Percentiles rank a stretch among this genome's conserved stretches.
phyloP scores from a whole-genome alignment of 1,140 invertebrate genomes.

The Triops longicaudatus region DNA sequence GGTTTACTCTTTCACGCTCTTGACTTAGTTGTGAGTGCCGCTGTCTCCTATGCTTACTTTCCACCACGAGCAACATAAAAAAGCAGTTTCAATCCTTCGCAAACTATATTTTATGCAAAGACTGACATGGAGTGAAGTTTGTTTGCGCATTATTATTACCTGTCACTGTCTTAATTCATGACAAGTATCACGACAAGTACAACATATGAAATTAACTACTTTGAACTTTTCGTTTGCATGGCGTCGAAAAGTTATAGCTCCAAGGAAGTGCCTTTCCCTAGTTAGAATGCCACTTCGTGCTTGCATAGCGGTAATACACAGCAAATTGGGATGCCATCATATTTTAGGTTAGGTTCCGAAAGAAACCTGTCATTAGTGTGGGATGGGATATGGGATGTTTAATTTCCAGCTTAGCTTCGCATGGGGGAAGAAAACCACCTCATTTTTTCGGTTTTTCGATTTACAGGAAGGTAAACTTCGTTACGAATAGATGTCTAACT shows the following conservation, averaged over 20 bases:
- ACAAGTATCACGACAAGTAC: background rate
- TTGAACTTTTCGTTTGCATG: background rate
- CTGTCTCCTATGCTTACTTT: background rate
- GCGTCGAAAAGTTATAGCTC: background rate
- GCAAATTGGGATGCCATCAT: background rate
- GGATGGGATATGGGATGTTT: background rate
- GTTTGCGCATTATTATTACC: background rate
- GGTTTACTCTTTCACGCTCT: background rate
- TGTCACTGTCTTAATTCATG: background rate
- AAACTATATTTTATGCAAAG: background rate
- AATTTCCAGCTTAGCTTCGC: background rate
- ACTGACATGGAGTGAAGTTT: background rate
- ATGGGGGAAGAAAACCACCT: background rate
- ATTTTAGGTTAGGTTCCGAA: background rate
- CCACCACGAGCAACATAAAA: background rate
- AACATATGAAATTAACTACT: background rate
- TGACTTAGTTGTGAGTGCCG: background rate
- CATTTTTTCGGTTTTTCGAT: background rate
- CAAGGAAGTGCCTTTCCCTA: background rate
- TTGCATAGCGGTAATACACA: background rate
- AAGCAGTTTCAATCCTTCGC: background rate
- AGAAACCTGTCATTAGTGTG: constrained; percentile 12
- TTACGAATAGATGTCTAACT: background rate
- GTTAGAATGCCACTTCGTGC: background rate
- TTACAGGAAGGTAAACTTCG: background rate